Percentiles rank a stretch among this genome's conserved stretches.
Conservation (phyloP, 2,888 invertebrate genomes). For the Halocaridina rubra region DNA sequence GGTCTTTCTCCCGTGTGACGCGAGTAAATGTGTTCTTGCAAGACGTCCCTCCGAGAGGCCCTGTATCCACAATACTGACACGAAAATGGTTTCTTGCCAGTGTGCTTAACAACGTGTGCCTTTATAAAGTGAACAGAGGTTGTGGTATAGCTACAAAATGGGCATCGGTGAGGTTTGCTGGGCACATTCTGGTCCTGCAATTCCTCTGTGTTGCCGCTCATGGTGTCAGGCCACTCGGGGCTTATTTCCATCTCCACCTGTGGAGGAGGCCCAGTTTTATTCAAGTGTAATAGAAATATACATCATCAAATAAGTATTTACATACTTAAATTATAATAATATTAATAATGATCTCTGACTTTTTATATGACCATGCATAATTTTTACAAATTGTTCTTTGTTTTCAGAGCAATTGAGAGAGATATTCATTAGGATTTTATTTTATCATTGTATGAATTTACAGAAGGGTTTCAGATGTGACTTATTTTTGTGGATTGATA, state of each 20-base stretch:
- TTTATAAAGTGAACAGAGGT: slow-evolving; percentile 1
- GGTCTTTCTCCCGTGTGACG: slow-evolving; percentile 57
- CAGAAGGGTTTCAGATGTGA: too few relatives aligned
- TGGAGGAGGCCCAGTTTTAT: slow-evolving; percentile 50
- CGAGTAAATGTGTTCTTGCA: slow-evolving; percentile 36
- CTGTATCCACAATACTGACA: slow-evolving; percentile 44
- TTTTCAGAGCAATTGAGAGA: too few relatives aligned
- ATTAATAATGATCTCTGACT: too few relatives aligned
- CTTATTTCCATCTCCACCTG: slow-evolving; percentile 46
- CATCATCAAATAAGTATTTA: too few relatives aligned
- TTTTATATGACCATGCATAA: too few relatives aligned
- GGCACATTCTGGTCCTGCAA: background rate
- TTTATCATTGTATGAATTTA: too few relatives aligned
- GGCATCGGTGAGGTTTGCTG: slow-evolving; percentile 33
- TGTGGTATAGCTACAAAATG: slow-evolving; percentile 30
- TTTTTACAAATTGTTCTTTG: too few relatives aligned
- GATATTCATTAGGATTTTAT: too few relatives aligned
- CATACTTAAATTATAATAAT: too few relatives aligned
- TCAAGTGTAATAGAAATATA: background rate
- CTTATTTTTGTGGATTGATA: too few relatives aligned
- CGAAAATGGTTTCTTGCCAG: slow-evolving; percentile 44
- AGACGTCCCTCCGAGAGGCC: slow-evolving; percentile 37
- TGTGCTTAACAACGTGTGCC: slow-evolving; percentile 29
- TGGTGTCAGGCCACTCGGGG: slow-evolving; percentile 36
- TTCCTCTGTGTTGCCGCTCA: slow-evolving; percentile 22